A percentile compares a stretch with the other conserved stretches of the same genome.
Conservation (phyloP, 2,113 vertebrate species). For the Fulica atra region DNA sequence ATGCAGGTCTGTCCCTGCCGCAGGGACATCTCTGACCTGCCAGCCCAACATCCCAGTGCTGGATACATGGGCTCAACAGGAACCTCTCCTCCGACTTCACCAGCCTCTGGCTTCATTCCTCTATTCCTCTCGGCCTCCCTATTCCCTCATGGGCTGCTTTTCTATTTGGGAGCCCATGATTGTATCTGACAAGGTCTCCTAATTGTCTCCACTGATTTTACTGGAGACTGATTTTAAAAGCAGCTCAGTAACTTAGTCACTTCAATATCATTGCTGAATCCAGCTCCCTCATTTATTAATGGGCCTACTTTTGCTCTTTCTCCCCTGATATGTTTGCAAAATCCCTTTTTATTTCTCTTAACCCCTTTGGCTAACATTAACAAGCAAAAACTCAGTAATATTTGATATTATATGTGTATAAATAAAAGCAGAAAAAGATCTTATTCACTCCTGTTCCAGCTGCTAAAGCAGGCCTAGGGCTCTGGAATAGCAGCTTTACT, state of each 20-base stretch:
- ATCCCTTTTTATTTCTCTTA: conserved; percentile 28
- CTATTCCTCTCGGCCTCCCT: background rate
- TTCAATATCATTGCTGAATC: background rate
- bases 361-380: conserved; percentile 61
- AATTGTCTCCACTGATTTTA: conserved; percentile 34
- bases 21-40: background rate
- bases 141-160: conserved; percentile 13
- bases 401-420: conserved; percentile 64
- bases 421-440: conserved; percentile 57
- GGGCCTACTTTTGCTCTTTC: conserved; percentile 20
- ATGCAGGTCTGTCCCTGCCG: fast-evolving
- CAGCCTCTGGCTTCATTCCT: background rate
- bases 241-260: conserved; percentile 18
- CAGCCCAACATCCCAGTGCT: background rate
- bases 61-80: background rate
- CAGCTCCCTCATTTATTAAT: conserved; percentile 41
- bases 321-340: conserved; percentile 30
- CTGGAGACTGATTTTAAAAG: conserved; percentile 48
- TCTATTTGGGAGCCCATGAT: conserved; percentile 34
- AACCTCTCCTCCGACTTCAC: background rate
- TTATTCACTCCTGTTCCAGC: conserved; percentile 49
- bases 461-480: conserved; percentile 64
- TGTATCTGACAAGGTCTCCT: conserved; percentile 40
- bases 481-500: conserved; percentile 49
- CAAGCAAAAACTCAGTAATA: conserved; percentile 53